Evolutionary conservation across 2,113 vertebrate species (phyloP), one percentile per base, ranked within the genome.

Genomic region (Amphiprion ocellaris): DNA sequence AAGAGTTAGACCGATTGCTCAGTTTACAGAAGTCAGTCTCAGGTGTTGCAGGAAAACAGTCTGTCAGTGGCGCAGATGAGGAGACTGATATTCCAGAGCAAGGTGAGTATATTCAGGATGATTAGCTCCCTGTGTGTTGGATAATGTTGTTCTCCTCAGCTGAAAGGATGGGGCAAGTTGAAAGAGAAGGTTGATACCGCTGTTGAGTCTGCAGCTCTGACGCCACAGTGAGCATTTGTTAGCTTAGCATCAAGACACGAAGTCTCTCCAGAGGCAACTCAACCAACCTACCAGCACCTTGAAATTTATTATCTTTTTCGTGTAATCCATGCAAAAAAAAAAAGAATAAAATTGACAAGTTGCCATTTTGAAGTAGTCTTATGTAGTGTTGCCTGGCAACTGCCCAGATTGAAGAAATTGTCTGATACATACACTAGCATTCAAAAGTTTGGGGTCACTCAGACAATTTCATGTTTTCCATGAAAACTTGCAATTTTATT

Each of bases 1-100:
- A 98, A 72, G 97, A 98, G 69, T 92, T 99, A 58, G 97, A 99
- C 80, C 86, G 93, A 82, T 93, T 99, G 69, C 95, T 99, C 26
- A 89, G 82, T 82, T 90, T 99, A 82, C 94, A 97, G 74, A 94
- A 92, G 15, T 93, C 96, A 2, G 15, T 80, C 15, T 73, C 65
- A 1, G 82, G 63, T 19, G 83, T 69, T n/a, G 26, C 64, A 62
- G 77, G 62, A 2, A 44, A 74, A 10, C 74, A 46, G 55, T 23
- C 46, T 7, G 65, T 44, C 56, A 46, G 39, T 19, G 3, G 15
- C 24, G 7, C 66, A n/a, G 88, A 93, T 4, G 53, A 90, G 28
- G 68, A 71, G 28, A 24, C 21, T 0, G 4, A 21, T 0, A 19
- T 3, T 23, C 26, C 65, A 59, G 69, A 75, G n/a, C 41, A 80